phyloP scores from a whole-genome alignment of 2,113 vertebrate genomes.

The Callionymus lyra region DNA sequence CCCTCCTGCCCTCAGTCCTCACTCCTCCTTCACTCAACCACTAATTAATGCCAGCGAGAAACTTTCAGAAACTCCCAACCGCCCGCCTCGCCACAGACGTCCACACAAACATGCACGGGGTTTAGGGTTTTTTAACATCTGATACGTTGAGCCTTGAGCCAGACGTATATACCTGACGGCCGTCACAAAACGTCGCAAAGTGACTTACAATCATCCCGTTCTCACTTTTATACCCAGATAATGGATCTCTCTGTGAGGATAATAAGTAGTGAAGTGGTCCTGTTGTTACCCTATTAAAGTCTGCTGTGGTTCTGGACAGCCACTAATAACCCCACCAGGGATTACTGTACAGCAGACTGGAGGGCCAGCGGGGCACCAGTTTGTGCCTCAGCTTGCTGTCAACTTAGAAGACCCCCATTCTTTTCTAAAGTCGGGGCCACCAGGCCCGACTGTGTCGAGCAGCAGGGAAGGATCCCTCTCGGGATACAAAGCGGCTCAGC shows the following conservation, averaged over 20 bases:
- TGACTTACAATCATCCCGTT: too few species aligned
- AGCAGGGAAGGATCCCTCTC: conserved; percentile 35
- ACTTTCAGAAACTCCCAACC: conserved; percentile 9
- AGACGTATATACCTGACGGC: too few species aligned
- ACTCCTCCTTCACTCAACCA: conserved; percentile 14
- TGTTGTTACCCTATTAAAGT: conserved; percentile 42
- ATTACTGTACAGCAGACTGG: conserved; percentile 43
- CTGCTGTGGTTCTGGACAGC: conserved; percentile 27
- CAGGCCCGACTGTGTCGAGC: conserved; percentile 16
- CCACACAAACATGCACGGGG: conserved; percentile 5
- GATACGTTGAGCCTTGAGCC: too few species aligned
- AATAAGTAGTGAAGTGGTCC: conserved; percentile 32
- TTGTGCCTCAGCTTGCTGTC: conserved; percentile 36
- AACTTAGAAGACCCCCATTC: conserved; percentile 33
- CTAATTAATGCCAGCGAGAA: conserved; percentile 49
- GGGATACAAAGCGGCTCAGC: conserved; percentile 52
- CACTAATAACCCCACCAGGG: conserved; percentile 51
- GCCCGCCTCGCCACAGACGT: conserved; percentile 8
- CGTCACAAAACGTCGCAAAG: too few species aligned
- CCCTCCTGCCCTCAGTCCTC: conserved; percentile 36
- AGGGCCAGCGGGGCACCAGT: conserved; percentile 36
- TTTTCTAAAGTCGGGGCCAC: conserved; percentile 17
- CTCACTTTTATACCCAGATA: conserved; percentile 17
- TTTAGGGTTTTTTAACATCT: background rate
- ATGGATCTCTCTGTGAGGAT: conserved; percentile 14